phyloP scores from a whole-genome alignment of 2,113 vertebrate genomes.

The Quiscalus mexicanus region DNA sequence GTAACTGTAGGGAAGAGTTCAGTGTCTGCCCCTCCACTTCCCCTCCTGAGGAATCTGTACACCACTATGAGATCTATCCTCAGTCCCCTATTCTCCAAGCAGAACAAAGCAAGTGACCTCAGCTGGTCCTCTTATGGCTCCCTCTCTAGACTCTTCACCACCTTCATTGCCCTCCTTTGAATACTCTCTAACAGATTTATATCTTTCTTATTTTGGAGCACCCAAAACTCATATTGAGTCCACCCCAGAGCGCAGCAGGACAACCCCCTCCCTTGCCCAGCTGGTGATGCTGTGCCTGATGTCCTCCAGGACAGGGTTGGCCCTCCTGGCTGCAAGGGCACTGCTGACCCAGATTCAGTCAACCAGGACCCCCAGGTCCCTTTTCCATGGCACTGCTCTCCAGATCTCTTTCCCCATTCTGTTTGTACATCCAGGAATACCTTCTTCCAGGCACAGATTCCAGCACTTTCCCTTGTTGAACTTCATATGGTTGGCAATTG shows the following conservation, averaged over 20 bases:
- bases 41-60: background rate
- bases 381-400: background rate
- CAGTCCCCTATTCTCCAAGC: background rate
- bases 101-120: background rate
- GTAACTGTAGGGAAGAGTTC: too few relatives aligned
- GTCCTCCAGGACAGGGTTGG: background rate
- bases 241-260: rapidly evolving
- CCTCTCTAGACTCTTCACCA: background rate
- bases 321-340: background rate
- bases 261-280: rapidly evolving
- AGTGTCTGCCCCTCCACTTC: background rate
- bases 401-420: background rate
- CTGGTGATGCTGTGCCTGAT: background rate
- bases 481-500: background rate
- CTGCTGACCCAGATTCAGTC: background rate
- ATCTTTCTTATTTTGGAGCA: background rate
- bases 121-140: background rate
- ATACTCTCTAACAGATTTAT: background rate
- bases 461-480: background rate
- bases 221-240: background rate
- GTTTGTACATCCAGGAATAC: background rate
- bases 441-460: background rate
- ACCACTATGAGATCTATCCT: background rate
- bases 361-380: too few relatives aligned
- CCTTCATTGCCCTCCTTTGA: background rate